These are phyloP conservation scores for Dromas ardeola DNA, from an alignment of 2,113 vertebrate genomes.

Conservation along the genomic window DNA sequence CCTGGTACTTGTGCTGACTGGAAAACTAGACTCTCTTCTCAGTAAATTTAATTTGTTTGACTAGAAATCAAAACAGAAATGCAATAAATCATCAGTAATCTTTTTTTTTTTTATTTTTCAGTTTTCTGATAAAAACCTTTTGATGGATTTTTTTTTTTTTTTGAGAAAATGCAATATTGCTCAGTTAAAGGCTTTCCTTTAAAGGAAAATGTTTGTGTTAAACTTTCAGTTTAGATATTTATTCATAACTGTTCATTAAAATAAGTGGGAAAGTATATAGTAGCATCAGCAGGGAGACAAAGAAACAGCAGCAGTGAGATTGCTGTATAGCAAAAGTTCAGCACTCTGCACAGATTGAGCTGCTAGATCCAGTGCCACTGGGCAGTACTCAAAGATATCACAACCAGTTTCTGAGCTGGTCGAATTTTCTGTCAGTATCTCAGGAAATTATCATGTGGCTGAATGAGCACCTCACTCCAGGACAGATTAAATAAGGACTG, in stretches of 20 bases:
- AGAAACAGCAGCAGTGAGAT: neutral
- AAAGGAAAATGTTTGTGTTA: neutral
- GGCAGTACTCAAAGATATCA: neutral
- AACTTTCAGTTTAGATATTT: neutral
- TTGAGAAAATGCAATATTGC: neutral
- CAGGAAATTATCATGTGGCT: neutral
- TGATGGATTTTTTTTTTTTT: neutral
- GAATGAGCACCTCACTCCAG: neutral
- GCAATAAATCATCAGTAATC: neutral
- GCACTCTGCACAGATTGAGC: neutral
- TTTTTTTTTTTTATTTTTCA: neutral
- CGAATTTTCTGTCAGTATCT: neutral
- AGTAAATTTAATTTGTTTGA: neutral
- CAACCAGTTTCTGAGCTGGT: neutral
- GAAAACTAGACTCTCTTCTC: neutral
- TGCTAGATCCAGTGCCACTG: neutral
- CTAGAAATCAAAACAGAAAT: neutral
- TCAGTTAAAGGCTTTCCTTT: neutral
- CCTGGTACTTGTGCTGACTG: neutral
- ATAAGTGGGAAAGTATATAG: neutral
- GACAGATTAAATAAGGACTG: neutral
- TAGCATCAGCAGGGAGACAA: neutral
- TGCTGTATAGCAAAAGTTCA: neutral
- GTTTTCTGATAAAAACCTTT: neutral
- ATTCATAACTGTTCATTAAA: neutral